A percentile compares a stretch with the other conserved stretches of the same genome.
These are phyloP conservation scores for Sipha flava DNA, from an alignment of 1,140 invertebrate species.

Conservation along the genomic window DNA sequence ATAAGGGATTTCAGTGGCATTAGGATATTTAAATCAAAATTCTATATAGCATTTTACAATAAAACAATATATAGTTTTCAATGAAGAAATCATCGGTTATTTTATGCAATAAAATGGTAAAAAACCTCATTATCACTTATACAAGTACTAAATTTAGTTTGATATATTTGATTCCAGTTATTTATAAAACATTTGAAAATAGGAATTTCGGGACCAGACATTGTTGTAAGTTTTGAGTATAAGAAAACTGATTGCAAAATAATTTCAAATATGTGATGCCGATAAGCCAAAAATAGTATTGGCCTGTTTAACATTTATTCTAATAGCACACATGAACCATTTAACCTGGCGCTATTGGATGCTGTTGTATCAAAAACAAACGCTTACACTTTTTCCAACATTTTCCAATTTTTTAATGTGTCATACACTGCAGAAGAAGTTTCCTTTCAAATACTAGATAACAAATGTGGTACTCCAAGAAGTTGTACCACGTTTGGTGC, in stretches of 20 bases:
- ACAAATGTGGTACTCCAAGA: background rate
- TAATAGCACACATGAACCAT: constrained; percentile 33
- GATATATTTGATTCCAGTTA: background rate
- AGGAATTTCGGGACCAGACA: background rate
- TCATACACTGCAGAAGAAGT: constrained; percentile 4
- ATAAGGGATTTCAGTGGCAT: background rate
- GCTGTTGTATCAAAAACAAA: constrained; percentile 35
- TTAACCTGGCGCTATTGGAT: constrained; percentile 31
- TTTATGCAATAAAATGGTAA: background rate
- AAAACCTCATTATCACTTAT: background rate
- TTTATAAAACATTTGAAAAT: background rate
- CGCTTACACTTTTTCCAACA: constrained; percentile 34
- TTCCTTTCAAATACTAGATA: background rate
- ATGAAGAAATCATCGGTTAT: background rate
- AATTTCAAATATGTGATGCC: constrained; percentile 34
- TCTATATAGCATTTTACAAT: background rate
- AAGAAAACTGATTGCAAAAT: constrained; percentile 33
- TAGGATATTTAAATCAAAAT: background rate
- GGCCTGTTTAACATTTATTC: constrained; percentile 29
- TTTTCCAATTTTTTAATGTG: constrained; percentile 14
- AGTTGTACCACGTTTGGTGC: background rate
- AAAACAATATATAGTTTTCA: background rate
- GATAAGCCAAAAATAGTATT: constrained; percentile 33
- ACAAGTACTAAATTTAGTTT: background rate
- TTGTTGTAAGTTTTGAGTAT: background rate